Percentiles rank a stretch among this genome's conserved stretches.
phyloP scores from a whole-genome alignment of 2,888 invertebrate genomes.

The Caenorhabditis auriculariae region DNA sequence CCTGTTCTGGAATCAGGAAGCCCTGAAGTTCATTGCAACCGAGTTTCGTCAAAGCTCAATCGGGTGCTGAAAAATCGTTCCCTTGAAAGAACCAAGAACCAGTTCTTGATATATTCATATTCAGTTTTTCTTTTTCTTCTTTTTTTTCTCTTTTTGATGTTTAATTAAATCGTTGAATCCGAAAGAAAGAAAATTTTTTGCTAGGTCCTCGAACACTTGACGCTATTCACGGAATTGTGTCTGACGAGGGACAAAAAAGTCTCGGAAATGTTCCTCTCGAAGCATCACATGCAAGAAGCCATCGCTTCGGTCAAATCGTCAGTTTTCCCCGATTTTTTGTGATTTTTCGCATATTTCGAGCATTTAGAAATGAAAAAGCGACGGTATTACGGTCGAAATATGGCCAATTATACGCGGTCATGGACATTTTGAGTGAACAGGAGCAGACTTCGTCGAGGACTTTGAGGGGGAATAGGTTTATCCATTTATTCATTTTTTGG shows the following conservation, averaged over 20 bases:
- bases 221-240: constrained; percentile 75
- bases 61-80: no score
- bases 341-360: constrained; percentile 1
- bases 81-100: no score
- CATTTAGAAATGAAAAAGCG: constrained; percentile 31
- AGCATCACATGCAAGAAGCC: constrained; percentile 33
- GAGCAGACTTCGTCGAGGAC: constrained; percentile 25
- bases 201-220: constrained; percentile 78
- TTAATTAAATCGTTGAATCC: no score
- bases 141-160: not conserved
- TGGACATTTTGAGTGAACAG: constrained; percentile 26
- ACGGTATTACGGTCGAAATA: constrained; percentile 29
- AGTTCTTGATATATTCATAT: not conserved
- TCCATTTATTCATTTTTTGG: no score
- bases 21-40: no score
- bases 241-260: constrained; percentile 61
- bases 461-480: constrained; percentile 29
- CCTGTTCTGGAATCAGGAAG: no score
- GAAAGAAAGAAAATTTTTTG: no score
- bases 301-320: constrained; percentile 23
- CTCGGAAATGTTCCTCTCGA: constrained; percentile 36
- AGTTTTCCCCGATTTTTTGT: not conserved
- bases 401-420: constrained; percentile 32
- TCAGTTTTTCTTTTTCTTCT: not conserved
- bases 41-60: no score